A percentile compares a stretch with the other conserved stretches of the same genome.
Evolutionary conservation across 2,888 invertebrate genomes (phyloP).

Genomic region (Mamestra brassicae): DNA sequence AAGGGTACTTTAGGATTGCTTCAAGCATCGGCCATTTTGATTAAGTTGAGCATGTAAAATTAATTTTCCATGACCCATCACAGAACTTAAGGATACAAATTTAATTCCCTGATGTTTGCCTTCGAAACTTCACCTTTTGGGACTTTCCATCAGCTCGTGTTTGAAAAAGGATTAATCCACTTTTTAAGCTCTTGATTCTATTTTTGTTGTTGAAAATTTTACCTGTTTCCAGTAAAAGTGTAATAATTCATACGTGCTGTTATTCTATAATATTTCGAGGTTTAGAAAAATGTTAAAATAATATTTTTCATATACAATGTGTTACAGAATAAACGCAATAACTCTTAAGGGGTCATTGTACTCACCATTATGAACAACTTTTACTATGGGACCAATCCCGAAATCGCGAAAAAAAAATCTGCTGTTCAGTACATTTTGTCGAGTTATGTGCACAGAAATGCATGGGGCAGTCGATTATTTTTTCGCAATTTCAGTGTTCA

Average conservation of each 20-base stretch:
- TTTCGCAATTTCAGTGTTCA: too few relatives aligned
- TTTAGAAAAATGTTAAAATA: too few relatives aligned
- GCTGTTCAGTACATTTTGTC: too few relatives aligned
- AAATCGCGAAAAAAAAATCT: too few relatives aligned
- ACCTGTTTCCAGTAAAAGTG: background rate
- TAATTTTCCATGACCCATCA: slow-evolving; percentile 40
- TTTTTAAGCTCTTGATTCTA: background rate
- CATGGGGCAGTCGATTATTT: too few relatives aligned
- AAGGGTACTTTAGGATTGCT: slow-evolving; percentile 32
- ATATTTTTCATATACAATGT: too few relatives aligned
- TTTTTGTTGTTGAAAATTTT: background rate
- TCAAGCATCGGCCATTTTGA: slow-evolving; percentile 40
- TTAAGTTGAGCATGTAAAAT: slow-evolving; percentile 45
- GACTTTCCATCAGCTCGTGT: slow-evolving; percentile 9
- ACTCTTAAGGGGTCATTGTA: too few relatives aligned
- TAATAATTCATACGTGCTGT: background rate
- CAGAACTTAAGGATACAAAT: slow-evolving; percentile 18
- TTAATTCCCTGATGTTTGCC: slow-evolving; percentile 32
- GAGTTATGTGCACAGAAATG: too few relatives aligned
- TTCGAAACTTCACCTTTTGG: slow-evolving; percentile 13
- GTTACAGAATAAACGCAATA: too few relatives aligned
- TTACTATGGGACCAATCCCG: too few relatives aligned
- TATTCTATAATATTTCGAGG: too few relatives aligned
- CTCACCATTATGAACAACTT: too few relatives aligned
- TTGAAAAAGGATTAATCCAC: slow-evolving; percentile 1